A percentile compares a stretch with the other conserved stretches of the same genome.
These are phyloP conservation scores for Trichosurus vulpecula DNA, from an alignment of 2,797 vertebrate species.

Conservation along the genomic window DNA sequence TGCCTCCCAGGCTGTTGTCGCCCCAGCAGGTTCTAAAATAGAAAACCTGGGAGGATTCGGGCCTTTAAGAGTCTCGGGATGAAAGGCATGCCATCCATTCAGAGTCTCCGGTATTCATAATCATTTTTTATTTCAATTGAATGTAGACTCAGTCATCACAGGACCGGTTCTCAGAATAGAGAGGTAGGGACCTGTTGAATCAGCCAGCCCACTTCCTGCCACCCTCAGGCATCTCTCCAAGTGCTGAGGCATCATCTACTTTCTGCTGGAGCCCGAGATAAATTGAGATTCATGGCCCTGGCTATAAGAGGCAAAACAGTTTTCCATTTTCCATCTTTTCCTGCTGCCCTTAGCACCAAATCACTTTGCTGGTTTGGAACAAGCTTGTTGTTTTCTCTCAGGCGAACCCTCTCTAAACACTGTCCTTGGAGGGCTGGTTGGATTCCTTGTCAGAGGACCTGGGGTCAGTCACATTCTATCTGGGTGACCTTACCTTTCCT, in stretches of 20 bases:
- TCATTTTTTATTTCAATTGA: slow-evolving; percentile 73
- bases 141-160: slow-evolving; percentile 74
- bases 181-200: slow-evolving; percentile 72
- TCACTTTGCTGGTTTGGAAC: slow-evolving; percentile 47
- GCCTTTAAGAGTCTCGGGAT: slow-evolving; percentile 7
- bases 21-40: slow-evolving; percentile 53
- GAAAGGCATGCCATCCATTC: slow-evolving; percentile 28
- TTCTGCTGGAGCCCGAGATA: slow-evolving; percentile 62
- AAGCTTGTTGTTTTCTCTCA: slow-evolving; percentile 28
- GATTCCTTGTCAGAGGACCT: slow-evolving; percentile 13
- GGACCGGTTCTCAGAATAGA: slow-evolving; percentile 77
- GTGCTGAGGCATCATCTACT: slow-evolving; percentile 76
- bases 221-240: slow-evolving; percentile 70
- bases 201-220: slow-evolving; percentile 75
- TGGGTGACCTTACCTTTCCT: background rate
- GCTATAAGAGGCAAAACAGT: slow-evolving; percentile 74
- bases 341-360: slow-evolving; percentile 5
- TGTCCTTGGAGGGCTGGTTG: background rate
- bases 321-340: slow-evolving; percentile 60
- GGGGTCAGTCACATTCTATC: background rate
- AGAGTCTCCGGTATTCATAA: slow-evolving; percentile 13
- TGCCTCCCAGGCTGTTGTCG: background rate
- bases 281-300: slow-evolving; percentile 71
- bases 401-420: slow-evolving; percentile 9
- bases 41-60: slow-evolving; percentile 52